Conservation (phyloP, 64 coral and sea anemone species). For the Montipora foliosa region DNA sequence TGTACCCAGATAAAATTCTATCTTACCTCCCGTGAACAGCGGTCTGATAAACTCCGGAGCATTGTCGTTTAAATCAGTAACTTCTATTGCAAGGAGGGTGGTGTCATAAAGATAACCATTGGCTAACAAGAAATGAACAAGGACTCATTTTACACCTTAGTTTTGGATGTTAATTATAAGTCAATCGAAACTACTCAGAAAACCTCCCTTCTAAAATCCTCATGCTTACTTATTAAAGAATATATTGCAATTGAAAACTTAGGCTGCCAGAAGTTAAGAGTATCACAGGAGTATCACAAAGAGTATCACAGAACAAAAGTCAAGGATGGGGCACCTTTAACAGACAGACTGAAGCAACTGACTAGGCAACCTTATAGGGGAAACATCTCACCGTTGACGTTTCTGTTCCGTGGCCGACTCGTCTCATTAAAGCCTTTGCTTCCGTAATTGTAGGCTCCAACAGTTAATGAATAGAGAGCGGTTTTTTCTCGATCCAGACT, state of each 20-base stretch:
- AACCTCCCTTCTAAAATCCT: no score
- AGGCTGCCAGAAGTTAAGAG: no score
- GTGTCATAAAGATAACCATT: conserved; percentile 84
- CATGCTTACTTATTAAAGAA: no score
- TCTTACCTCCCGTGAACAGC: conserved; percentile 86
- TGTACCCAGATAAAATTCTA: no score
- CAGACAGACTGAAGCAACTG: no score
- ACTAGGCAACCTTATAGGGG: not conserved
- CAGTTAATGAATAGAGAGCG: conserved; percentile 27
- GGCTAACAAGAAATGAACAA: conserved; percentile 33
- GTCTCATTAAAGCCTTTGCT: conserved; percentile 75
- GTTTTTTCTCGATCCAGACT: conserved; percentile 69
- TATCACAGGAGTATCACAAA: no score
- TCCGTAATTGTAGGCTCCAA: conserved; percentile 80
- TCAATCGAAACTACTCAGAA: no score
- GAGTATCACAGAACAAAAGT: no score
- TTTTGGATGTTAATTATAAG: no score
- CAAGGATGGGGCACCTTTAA: no score
- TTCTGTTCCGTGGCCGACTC: conserved; percentile 37
- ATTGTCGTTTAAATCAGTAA: conserved; percentile 88
- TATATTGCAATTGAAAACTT: no score
- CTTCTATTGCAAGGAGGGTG: conserved; percentile 49
- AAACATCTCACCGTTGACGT: conserved; percentile 62
- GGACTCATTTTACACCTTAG: no score
- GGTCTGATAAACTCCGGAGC: conserved; percentile 74